Evolutionary conservation across 1,140 invertebrate species (phyloP), one percentile per base, ranked within the genome.

Genomic region (Atta texana): DNA sequence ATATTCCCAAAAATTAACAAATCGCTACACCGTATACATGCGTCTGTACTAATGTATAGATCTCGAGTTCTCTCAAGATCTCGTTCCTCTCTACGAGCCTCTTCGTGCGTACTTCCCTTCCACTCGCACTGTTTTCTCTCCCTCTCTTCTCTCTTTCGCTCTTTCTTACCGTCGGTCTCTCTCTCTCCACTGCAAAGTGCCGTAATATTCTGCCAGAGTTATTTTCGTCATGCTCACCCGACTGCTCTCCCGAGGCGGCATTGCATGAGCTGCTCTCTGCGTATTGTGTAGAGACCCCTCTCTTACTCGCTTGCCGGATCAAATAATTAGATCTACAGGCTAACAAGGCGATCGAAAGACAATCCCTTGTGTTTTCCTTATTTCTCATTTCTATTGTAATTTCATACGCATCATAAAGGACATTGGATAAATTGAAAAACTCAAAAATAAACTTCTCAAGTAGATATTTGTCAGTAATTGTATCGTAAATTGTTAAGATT

Each of bases 151-250:
- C 74, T 85, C 57, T 57, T 74, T 80, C 63, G 10, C 61, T 81
- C 69, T 51, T 61, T 61, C 74, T 86, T 68, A 21, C 49, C 75
- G 71, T 88, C 61, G 77, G 68, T 85, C 71, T 87, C 89, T 85
- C 76, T 87, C 89, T 87, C 61, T 85, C 87, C 89, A 84, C 85
- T 84, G 90, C 82, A 88, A 91, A 92, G 90, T 92, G 91, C 91
- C 90, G 90, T 91, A 92, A 92, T 92, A 91, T 92, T 92, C 91
- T 91, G 87, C 75, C 80, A 57, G 82, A 84, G 89, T 90, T 92
- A 92, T 92, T 92, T 92, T 92, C 85, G 90, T 92, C 91, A 77
- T 82, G 88, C 86, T 90, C 89, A 72, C 81, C 86, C 88, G 84
- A 90, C 88, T 78, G 77, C 89, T 90, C 89, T 89, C 89, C 85